Base-by-base conservation (phyloP, 2,113 vertebrate species). In the Scartelaos histophorus region DNA sequence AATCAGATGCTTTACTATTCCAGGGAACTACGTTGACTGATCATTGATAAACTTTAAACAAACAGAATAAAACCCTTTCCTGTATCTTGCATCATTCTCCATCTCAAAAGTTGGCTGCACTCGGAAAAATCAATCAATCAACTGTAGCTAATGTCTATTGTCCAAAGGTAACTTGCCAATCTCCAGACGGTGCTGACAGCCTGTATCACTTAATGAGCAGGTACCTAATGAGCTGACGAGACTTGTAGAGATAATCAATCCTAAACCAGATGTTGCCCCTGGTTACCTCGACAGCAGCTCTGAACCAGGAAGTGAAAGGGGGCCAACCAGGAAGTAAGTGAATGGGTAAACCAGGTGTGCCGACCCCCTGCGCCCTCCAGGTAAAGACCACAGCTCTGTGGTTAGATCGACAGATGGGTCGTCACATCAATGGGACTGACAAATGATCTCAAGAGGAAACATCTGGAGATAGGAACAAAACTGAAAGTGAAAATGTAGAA, bases 341-440 rank as follows among this genome's bases (percentile, higher is more conserved):
- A 54, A 19, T 19, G 38, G 7, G 11, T 43, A 45, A 43, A n/a
- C 38, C 34, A 65, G 62, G 62, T 43, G 38, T 65, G 62, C 21
- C 10, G 75, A 87, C 78, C 86, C 89, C 88, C 72, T 86, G 81
- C 19, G 7, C 51, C 84, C 65, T 76, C 2, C 7, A 11, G 53
- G 29, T 29, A 54, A 54, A 54, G 61, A 45, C 6, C 4, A 6
- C 25, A 13, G 16, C 71, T 70, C 73, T 69, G 77, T 79, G 80
- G 67, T 86, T 73, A 86, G 58, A 34, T 22, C 77, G 79, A 81
- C 51, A 21, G 51, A 54, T 54, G 51, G 19, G 51, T 54, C 51
- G 51, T 54, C 51, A 51, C 25, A 61, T 70, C 7, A n/a, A 60
- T n/a, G 0, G 24, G 62, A 57, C 77, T 75, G 71, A 82, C 83